These are phyloP conservation scores for Arvicanthis niloticus DNA, from an alignment of 2,113 vertebrate genomes.

Conservation along the genomic window DNA sequence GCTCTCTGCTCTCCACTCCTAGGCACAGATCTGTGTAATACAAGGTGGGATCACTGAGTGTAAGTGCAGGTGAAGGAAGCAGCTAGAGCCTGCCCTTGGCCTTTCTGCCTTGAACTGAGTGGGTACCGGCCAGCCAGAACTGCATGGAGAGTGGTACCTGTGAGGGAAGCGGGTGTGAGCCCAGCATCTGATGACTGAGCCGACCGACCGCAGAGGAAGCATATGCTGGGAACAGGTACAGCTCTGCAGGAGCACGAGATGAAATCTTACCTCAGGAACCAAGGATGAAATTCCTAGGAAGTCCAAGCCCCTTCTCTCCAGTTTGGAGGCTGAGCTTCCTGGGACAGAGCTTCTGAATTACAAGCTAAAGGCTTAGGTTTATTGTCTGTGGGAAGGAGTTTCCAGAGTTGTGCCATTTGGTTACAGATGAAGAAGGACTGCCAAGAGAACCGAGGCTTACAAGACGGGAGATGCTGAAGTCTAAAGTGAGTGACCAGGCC, in stretches of 20 bases:
- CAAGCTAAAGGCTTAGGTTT: conserved; percentile 37
- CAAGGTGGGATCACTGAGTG: background rate
- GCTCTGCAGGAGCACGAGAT: background rate
- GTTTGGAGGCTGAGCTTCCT: conserved; percentile 22
- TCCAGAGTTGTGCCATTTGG: conserved; percentile 50
- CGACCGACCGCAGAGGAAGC: background rate
- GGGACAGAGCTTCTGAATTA: background rate
- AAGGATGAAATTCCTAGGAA: conserved; percentile 19
- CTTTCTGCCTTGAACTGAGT: background rate
- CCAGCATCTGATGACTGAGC: background rate
- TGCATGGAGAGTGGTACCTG: background rate
- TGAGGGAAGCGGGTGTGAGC: background rate
- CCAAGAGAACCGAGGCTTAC: conserved; percentile 32
- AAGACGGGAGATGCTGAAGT: conserved; percentile 39
- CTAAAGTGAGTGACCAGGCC: conserved; percentile 38
- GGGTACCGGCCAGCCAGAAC: background rate
- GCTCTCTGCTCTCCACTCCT: conserved; percentile 40
- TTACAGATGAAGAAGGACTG: background rate
- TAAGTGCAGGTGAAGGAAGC: background rate
- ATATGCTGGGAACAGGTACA: background rate
- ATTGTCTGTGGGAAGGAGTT: background rate
- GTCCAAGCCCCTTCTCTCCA: background rate
- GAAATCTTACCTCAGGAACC: conserved; percentile 42
- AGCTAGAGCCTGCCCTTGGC: background rate
- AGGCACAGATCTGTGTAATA: conserved; percentile 11